Base-by-base conservation (phyloP, 2,797 vertebrate genomes). In the Leptatherina wallacei region DNA sequence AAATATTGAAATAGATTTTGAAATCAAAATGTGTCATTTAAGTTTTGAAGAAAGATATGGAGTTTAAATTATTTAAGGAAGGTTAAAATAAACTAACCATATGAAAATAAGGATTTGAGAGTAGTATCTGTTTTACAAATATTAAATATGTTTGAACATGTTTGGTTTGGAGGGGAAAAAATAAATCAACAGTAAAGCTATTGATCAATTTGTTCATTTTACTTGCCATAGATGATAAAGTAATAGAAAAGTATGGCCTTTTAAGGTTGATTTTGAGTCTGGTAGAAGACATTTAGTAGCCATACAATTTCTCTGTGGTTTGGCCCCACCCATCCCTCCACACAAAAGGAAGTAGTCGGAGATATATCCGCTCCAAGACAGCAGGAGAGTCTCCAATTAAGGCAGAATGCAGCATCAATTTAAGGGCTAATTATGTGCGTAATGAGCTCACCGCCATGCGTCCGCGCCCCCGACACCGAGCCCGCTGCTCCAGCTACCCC, bases 341-440 rank as follows among this genome's bases (percentile, higher is more conserved):
- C 57, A 75, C 57, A 69, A 18, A 68, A 6, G 47, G 12, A 65
- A 14, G 30, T 56, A 69, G 64, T 63, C 40, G 51, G 38, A 38
- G 92, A 94, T 90, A 91, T 93, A 95, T 94, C 91, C 95, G 90
- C 95, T 96, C 94, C 92, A 95, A 95, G 94, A 94, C 95, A 96
- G 95, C 95, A 94, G 95, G 93, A 96, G 94, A 96, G 95, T 95
- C 95, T 96, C 94, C 95, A 97, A 98, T 97, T 97, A 97, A 95
- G 95, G 92, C 92, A 94, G 95, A 96, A 96, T 97, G 96, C 96
- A 95, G 96, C 96, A 96, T 95, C 96, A 97, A 98, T 98, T 97
- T 97, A 95, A 96, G 96, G 95, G 93, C 95, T 97, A 98, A 98
- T 98, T 97, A 96, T 95, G 95, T 95, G 95, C 96, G 96, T 97